Evolutionary conservation across 2,888 invertebrate genomes (phyloP).

Genomic region (Drosophila imparisetae): DNA sequence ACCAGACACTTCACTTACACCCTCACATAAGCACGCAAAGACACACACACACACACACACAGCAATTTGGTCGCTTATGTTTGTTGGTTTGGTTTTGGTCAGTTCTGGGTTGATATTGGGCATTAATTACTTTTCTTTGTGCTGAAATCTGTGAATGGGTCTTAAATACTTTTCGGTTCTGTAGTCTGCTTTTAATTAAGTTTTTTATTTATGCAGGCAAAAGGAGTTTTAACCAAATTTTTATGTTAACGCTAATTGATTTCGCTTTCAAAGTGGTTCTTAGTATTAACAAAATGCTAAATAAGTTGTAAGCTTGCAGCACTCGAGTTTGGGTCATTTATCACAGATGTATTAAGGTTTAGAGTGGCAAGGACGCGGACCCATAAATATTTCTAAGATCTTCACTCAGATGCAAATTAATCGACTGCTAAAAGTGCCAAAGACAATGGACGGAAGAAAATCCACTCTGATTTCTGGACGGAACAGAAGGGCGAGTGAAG

Average conservation of each 20-base stretch:
- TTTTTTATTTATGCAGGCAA: conserved; percentile 75
- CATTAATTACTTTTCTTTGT: conserved; percentile 70
- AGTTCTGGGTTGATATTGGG: conserved; percentile 41
- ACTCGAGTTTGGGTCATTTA: conserved; percentile 46
- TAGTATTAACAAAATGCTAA: conserved; percentile 20
- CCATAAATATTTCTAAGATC: conserved; percentile 54
- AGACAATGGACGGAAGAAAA: conserved; percentile 36
- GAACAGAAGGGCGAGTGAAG: conserved; percentile 53
- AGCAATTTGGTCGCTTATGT: conserved; percentile 12
- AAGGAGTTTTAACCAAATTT: conserved; percentile 24
- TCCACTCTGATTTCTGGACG: conserved; percentile 37
- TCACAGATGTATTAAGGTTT: conserved; percentile 49
- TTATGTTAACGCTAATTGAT: conserved; percentile 68
- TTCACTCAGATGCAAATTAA: conserved; percentile 64
- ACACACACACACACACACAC: conserved; percentile 9
- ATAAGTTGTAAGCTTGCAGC: conserved; percentile 24
- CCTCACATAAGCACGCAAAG: neutral
- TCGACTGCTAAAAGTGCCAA: conserved; percentile 70
- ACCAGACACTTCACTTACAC: conserved; percentile 14
- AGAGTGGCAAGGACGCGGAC: conserved; percentile 14
- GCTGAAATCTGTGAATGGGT: conserved; percentile 12
- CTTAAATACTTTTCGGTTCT: conserved; percentile 28
- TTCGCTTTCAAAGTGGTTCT: conserved; percentile 50
- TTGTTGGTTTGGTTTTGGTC: conserved; percentile 31
- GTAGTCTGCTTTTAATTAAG: conserved; percentile 68